phyloP scores from a whole-genome alignment of 2,797 vertebrate species.

The Liasis olivaceus region DNA sequence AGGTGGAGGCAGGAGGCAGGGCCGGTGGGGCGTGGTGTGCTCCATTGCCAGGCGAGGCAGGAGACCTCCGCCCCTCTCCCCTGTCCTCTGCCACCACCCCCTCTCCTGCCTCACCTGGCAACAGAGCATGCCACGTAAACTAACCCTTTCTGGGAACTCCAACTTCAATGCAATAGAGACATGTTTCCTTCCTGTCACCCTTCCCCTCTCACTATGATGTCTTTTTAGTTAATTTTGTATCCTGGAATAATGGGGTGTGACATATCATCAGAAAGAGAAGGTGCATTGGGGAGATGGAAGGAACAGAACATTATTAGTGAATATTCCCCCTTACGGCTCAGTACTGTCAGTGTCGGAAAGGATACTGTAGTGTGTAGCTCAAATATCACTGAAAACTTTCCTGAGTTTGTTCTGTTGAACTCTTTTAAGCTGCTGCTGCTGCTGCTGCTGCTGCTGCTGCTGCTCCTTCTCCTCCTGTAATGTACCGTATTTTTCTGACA shows the following conservation, averaged over 20 bases:
- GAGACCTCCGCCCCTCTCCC: too few relatives aligned
- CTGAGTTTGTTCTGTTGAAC: slow-evolving; percentile 19
- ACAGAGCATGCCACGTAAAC: too few relatives aligned
- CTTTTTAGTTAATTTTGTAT: not conserved
- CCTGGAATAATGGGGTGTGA: not conserved
- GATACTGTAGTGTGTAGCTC: not conserved
- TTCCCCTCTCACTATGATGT: not conserved
- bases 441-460: not conserved
- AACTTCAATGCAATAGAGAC: too few relatives aligned
- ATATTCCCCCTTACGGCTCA: not conserved
- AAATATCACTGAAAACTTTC: not conserved
- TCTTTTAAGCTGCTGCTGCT: not conserved
- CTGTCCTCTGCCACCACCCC: too few relatives aligned
- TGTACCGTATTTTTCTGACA: too few relatives aligned
- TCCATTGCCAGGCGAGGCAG: too few relatives aligned
- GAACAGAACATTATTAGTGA: not conserved
- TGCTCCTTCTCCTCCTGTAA: not conserved
- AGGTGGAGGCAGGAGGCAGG: too few relatives aligned
- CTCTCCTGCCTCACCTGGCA: too few relatives aligned
- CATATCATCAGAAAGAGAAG: not conserved
- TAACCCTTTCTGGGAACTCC: too few relatives aligned
- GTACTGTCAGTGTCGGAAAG: not conserved
- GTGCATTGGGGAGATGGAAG: not conserved
- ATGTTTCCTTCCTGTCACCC: not conserved
- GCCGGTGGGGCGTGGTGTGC: too few relatives aligned